These are phyloP conservation scores for Brachyrhaphis roseni DNA, from an alignment of 2,797 vertebrate genomes.

Conservation along the genomic window DNA sequence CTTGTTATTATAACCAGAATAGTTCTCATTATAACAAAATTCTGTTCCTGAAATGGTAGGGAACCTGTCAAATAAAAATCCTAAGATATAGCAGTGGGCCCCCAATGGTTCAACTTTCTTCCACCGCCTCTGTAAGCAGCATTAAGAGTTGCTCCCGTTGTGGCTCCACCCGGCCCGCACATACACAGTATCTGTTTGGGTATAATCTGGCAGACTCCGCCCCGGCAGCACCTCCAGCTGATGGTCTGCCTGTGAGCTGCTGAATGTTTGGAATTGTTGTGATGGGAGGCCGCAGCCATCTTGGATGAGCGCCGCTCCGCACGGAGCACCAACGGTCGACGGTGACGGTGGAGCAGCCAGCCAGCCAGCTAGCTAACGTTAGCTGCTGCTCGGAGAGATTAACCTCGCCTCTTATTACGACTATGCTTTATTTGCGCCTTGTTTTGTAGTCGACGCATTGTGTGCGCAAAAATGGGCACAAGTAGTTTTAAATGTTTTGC, in stretches of 20 bases:
- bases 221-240: constrained; percentile 51
- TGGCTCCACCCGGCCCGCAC: neutral
- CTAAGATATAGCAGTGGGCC: neutral
- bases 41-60: neutral
- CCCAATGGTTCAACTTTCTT: neutral
- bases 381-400: constrained; percentile 37
- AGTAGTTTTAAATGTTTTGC: constrained; percentile 13
- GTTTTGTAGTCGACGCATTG: neutral
- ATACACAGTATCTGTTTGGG: neutral
- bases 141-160: neutral
- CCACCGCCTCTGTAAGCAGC: neutral
- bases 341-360: constrained; percentile 11
- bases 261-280: constrained; percentile 80
- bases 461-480: constrained; percentile 31
- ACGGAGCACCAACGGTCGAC: constrained; percentile 43
- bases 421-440: constrained; percentile 17
- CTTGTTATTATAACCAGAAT: neutral
- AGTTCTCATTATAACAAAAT: neutral
- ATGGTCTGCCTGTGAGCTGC: constrained; percentile 57
- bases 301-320: constrained; percentile 74
- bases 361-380: constrained; percentile 28
- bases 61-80: neutral
- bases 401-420: constrained; percentile 23
- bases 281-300: constrained; percentile 83
- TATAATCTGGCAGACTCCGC: constrained; percentile 34